These are phyloP conservation scores for Mactra quadrangularis DNA, from an alignment of 1,140 invertebrate genomes.

Conservation along the genomic window DNA sequence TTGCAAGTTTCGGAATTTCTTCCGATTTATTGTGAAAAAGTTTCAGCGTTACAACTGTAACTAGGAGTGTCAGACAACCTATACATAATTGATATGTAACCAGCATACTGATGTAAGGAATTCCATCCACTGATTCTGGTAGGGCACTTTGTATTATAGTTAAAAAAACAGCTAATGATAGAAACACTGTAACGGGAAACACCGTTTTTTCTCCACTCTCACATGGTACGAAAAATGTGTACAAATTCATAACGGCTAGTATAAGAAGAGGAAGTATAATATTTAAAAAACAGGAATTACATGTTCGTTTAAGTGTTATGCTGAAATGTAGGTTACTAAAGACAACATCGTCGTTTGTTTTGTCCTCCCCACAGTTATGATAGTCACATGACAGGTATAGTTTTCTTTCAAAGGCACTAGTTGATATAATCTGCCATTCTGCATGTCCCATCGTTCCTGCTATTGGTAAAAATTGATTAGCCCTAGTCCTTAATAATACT, in stretches of 20 bases:
- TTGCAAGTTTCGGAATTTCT: neutral
- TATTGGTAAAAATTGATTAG: neutral
- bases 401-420: neutral
- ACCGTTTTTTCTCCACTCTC: slow-evolving; percentile 27
- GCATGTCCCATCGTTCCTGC: slow-evolving; percentile 4
- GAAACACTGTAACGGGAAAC: slow-evolving; percentile 21
- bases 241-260: neutral
- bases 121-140: slow-evolving; percentile 17
- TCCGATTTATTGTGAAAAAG: neutral
- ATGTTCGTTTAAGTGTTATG: neutral
- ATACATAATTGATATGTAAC: slow-evolving; percentile 17
- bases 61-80: neutral
- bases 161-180: slow-evolving; percentile 19
- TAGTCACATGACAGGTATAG: too few species aligned
- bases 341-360: neutral
- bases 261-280: slow-evolving; percentile 22
- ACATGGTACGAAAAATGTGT: slow-evolving; percentile 27
- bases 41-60: neutral
- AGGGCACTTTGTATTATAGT: slow-evolving; percentile 6
- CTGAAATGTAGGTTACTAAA: neutral
- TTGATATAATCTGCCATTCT: slow-evolving; percentile 20
- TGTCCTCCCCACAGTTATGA: neutral
- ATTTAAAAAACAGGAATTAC: slow-evolving; percentile 3
- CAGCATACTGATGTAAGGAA: neutral
- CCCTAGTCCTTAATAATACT: neutral